These are phyloP conservation scores for Abrostola tripartita DNA, from an alignment of 2,888 invertebrate genomes.

Conservation along the genomic window DNA sequence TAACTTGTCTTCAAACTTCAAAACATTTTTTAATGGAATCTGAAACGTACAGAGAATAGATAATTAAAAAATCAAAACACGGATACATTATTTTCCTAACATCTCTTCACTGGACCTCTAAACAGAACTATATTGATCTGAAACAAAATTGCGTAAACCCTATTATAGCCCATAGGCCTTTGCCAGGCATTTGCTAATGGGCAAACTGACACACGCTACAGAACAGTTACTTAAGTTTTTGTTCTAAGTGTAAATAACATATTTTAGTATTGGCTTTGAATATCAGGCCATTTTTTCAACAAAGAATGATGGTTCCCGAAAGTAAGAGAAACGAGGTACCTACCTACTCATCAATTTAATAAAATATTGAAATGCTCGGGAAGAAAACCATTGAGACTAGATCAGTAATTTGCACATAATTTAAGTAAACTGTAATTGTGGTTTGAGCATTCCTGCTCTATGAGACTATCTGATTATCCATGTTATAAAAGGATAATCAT, in stretches of 20 bases:
- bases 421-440: too few species aligned
- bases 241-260: slow-evolving; percentile 29
- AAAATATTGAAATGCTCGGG: too few species aligned
- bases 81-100: not conserved
- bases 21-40: not conserved
- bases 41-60: too few species aligned
- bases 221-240: slow-evolving; percentile 51
- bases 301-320: slow-evolving; percentile 10
- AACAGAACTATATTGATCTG: not conserved
- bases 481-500: too few species aligned
- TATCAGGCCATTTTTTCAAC: too few species aligned
- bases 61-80: not conserved
- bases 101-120: not conserved
- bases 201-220: slow-evolving; percentile 46
- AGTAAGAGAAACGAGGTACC: not conserved
- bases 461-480: too few species aligned
- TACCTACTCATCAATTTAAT: too few species aligned
- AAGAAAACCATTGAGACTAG: too few species aligned
- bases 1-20: not conserved
- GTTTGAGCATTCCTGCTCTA: too few species aligned
- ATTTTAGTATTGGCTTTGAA: slow-evolving; percentile 25
- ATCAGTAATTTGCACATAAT: too few species aligned
- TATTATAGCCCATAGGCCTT: slow-evolving; percentile 60
- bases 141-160: slow-evolving; percentile 27
- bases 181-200: slow-evolving; percentile 68